Percentiles rank a stretch among this genome's conserved stretches.
phyloP scores from a whole-genome alignment of 1,140 invertebrate species.

The Aphelenchoides avenae region DNA sequence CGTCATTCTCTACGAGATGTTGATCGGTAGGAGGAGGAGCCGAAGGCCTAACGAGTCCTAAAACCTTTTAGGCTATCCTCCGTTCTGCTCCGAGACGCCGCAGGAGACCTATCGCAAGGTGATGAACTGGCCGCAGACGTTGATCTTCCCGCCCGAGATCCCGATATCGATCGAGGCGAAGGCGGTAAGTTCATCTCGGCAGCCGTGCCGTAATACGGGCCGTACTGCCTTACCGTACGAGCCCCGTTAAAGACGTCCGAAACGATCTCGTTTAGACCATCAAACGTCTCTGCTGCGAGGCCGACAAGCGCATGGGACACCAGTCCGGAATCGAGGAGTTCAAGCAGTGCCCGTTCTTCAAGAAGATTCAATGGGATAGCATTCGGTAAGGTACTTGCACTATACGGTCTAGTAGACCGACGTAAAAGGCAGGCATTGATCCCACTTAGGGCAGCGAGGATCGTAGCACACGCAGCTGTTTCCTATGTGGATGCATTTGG shows the following conservation, averaged over 20 bases:
- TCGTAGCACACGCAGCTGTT: too few relatives aligned
- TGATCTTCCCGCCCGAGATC: conserved; percentile 96
- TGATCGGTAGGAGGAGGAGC: conserved; percentile 72
- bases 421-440: too few relatives aligned
- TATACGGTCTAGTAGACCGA: too few relatives aligned
- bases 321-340: conserved; percentile 64
- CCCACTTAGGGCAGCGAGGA: too few relatives aligned
- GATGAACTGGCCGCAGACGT: conserved; percentile 96
- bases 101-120: conserved; percentile 99
- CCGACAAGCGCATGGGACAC: conserved; percentile 72
- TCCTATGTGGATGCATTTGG: too few relatives aligned
- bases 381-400: conserved; percentile 70
- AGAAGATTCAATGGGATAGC: conserved; percentile 73
- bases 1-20: conserved; percentile 99
- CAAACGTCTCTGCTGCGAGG: conserved; percentile 82
- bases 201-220: neutral
- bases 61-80: conserved; percentile 76
- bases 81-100: conserved; percentile 97
- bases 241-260: conserved; percentile 59
- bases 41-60: conserved; percentile 3
- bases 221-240: conserved; percentile 60
- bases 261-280: conserved; percentile 49
- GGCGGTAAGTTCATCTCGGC: conserved; percentile 53
- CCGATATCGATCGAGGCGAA: conserved; percentile 82
- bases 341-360: conserved; percentile 67